Base-by-base conservation (phyloP, 2,888 invertebrate species). In the Koerneria pararmatus region DNA sequence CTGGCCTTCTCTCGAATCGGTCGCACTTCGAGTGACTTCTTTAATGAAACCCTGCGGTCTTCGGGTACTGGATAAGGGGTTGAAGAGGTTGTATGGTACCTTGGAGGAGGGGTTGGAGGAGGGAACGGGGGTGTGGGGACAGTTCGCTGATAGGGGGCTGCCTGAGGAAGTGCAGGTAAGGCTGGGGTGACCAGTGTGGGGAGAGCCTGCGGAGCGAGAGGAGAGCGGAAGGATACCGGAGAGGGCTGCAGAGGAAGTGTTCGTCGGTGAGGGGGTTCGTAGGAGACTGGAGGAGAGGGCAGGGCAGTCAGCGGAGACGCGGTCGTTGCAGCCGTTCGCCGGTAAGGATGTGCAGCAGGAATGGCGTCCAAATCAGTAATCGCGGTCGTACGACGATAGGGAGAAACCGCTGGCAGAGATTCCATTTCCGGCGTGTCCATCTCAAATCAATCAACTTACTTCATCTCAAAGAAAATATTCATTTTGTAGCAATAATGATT, bases 1-100 rank as follows among this genome's bases (percentile, higher is more conserved):
- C 58, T 73, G 0, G 72, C 73, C 22, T 61, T 69, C 65, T 74
- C 69, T 15, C 22, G 22, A 15, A 51, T 15, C 53, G 19, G 19
- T 22, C 53, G 53, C 15, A 51, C 53, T 8, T 22, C 29, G 53
- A 62, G 34, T 15, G 46, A 41, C 11, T 11, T 15, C 46, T 41
- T 41, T n/a, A 62, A 35, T 6, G n/a, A n/a, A n/a, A n/a, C n/a
- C n/a, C n/a, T n/a, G n/a, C n/a, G n/a, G n/a, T n/a, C n/a, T n/a
- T n/a, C n/a, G n/a, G 62, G 53, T n/a, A 19, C 27, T 2, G 53
- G 62, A 35, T 35, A 35, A 37, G 29, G 24, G 29, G 62, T 34
- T 27, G 62, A 35, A 24, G 51, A 22, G 53, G 32, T n/a, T 11
- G 62, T 35, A n/a, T 27, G n/a, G 60, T 31, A 19, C 32, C 24